Evolutionary conservation across 1,140 invertebrate species (phyloP).

Genomic region (Bombyx mori): ASM3026992v2 NC_085117.1:11136501-11137000

Average conservation of each 20-base stretch:
- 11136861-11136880: conserved; percentile 18
- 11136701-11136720: conserved; percentile 10
- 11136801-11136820: conserved; percentile 21
- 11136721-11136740: conserved; percentile 9
- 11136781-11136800: conserved; percentile 31
- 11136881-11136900: not conserved
- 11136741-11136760: conserved; percentile 35
- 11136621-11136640: no score
- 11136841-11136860: conserved; percentile 35
- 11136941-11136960: no score
- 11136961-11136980: no score
- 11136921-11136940: not conserved
- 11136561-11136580: no score
- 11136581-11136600: no score
- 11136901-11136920: not conserved
- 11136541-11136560: no score
- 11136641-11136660: no score
- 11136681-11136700: not conserved
- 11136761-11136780: conserved; percentile 44
- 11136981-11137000: no score
- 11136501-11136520: no score
- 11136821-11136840: conserved; percentile 21
- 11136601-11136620: no score
- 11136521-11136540: no score
- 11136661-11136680: not conserved